Evolutionary conservation across 2,797 vertebrate species (phyloP).

Genomic region (Momotus momota): DNA sequence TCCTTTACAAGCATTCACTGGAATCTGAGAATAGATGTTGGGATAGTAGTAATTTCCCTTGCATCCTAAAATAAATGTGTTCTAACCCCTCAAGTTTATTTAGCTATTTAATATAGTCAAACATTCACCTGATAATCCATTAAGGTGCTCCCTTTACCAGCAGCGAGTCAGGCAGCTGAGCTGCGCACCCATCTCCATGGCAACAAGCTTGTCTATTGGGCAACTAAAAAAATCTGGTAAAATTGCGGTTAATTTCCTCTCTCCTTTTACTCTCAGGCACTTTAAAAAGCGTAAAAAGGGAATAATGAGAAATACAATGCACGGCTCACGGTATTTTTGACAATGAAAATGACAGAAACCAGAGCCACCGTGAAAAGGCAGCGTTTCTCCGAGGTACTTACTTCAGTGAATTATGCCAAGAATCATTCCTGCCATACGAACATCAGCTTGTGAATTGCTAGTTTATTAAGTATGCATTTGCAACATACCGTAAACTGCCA

Average conservation of each 20-base stretch:
- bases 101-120: slow-evolving; percentile 33
- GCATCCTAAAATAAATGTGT: background rate
- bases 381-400: background rate
- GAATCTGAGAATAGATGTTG: background rate
- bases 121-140: background rate
- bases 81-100: background rate
- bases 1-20: background rate
- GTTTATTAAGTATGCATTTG: background rate
- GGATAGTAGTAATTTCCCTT: background rate
- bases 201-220: slow-evolving; percentile 23
- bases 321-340: background rate
- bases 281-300: slow-evolving; percentile 28
- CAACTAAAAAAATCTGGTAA: slow-evolving; percentile 27
- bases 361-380: background rate
- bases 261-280: background rate
- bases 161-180: background rate
- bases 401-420: background rate
- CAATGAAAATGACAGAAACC: background rate
- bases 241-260: slow-evolving; percentile 10
- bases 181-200: slow-evolving; percentile 30
- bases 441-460: background rate
- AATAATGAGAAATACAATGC: slow-evolving; percentile 29
- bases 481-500: background rate
- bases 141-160: slow-evolving; percentile 24
- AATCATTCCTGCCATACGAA: background rate